These are phyloP conservation scores for Acanthosepion lycidas DNA, from an alignment of 2,888 invertebrate species.

Conservation along the genomic window DNA sequence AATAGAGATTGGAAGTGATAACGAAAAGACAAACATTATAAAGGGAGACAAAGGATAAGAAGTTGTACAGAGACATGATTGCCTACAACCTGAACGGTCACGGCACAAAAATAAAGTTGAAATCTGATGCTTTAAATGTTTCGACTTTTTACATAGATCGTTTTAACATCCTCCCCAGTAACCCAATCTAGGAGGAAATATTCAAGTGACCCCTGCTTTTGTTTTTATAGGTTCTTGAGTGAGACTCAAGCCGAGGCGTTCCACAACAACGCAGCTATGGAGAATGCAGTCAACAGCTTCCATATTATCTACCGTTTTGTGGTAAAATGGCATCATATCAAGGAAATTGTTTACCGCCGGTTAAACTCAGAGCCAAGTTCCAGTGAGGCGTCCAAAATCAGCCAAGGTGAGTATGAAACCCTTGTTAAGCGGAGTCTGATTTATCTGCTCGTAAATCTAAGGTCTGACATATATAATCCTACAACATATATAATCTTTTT, in stretches of 20 bases:
- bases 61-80: too few relatives aligned
- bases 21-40: too few relatives aligned
- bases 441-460: neutral
- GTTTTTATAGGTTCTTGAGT: neutral
- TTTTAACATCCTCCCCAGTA: too few relatives aligned
- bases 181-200: too few relatives aligned
- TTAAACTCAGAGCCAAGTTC: neutral
- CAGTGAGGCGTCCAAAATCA: neutral
- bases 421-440: neutral
- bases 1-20: too few relatives aligned
- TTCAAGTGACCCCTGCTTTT: neutral
- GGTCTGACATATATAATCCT: too few relatives aligned
- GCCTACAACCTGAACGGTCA: too few relatives aligned
- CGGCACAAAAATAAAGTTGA: too few relatives aligned
- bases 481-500: too few relatives aligned
- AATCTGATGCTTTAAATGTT: too few relatives aligned
- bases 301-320: constrained; percentile 42
- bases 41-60: too few relatives aligned
- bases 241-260: neutral
- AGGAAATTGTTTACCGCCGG: neutral
- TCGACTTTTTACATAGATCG: too few relatives aligned
- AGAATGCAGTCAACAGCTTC: constrained; percentile 40
- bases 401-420: neutral
- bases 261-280: neutral
- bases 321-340: constrained; percentile 36